Conservation (phyloP, 1,140 invertebrate species). For the Temnothorax curvispinosus region DNA sequence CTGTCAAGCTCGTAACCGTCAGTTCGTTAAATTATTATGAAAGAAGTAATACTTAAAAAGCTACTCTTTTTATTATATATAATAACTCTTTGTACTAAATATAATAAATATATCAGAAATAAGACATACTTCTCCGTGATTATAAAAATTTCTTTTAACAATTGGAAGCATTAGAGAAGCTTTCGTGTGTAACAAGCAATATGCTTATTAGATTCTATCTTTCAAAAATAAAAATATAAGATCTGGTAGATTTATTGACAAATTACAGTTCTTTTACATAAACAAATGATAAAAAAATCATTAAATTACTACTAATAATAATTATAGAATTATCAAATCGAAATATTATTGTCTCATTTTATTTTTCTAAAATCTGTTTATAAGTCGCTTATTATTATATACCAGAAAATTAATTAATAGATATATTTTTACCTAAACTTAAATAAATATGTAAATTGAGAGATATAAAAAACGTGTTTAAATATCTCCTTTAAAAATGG, state of each 20-base stretch:
- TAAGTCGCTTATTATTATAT: not conserved
- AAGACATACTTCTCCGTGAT: not conserved
- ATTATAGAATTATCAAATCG: not conserved
- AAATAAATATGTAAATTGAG: not conserved
- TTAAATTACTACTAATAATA: not conserved
- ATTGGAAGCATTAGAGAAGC: not conserved
- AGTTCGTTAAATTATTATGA: slow-evolving; percentile 47
- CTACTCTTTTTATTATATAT: not conserved
- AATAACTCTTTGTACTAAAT: not conserved
- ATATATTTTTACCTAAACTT: not conserved
- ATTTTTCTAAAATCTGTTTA: not conserved
- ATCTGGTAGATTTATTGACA: not conserved
- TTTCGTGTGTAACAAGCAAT: not conserved
- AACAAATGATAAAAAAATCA: not conserved
- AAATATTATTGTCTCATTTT: not conserved
- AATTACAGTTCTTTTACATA: not conserved
- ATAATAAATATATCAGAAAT: not conserved
- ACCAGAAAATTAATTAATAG: not conserved
- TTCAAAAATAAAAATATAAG: not conserved
- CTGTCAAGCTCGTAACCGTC: slow-evolving; percentile 28
- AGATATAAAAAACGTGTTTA: not conserved
- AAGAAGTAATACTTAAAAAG: slow-evolving; percentile 43
- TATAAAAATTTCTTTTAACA: not conserved
- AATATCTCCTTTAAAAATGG: not conserved
- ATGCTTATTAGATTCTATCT: not conserved